Base-by-base conservation (phyloP, 2,888 invertebrate genomes). In the Drosophila koepferae region DNA sequence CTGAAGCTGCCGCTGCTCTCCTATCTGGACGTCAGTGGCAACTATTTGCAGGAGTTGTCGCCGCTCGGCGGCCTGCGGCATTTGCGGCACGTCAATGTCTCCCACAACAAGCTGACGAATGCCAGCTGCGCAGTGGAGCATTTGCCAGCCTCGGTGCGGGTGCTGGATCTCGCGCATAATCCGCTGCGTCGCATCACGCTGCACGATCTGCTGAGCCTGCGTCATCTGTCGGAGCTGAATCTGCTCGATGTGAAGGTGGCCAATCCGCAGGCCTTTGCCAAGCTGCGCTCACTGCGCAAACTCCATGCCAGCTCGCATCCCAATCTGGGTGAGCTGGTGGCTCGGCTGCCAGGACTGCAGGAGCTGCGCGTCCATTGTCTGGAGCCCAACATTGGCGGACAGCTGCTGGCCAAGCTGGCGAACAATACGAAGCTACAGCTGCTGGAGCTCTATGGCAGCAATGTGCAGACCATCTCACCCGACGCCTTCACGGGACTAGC, bases 121-220 rank as follows among this genome's bases (percentile, higher is more conserved):
- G 94, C 97, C 89, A 97, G 97, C 81, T 95, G 96, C 90, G 95
- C 96, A 75, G 95, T 96, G 82, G 97, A 97, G 95, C 94, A 95
- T 88, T 93, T 96, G 91, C 94, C 97, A 75, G 95, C 94, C 68
- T 94, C 96, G 72, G 94, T 98, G 77, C 95, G 97, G 77, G 94
- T 95, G 53, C 94, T 98, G 63, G 97, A 97, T 92, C 91, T 98
- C 62, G 97, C 97, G 0, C 95, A 95, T 90, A 98, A 98, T 93
- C 97, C 97, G 10, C 95, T 98, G 71, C 94, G 96, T 94, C 95
- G 96, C 91, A 94, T 97, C 72, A 95, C 95, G 75, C 94, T 97
- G 80, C 92, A 93, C 59, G 93, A 93, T 74, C 89, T 92, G 79
- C 60, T 84, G 10, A 81, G 80, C 1, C 73, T 93, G 60, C 96